These are phyloP conservation scores for Athene noctua DNA, from an alignment of 2,113 vertebrate genomes.

Conservation along the genomic window DNA sequence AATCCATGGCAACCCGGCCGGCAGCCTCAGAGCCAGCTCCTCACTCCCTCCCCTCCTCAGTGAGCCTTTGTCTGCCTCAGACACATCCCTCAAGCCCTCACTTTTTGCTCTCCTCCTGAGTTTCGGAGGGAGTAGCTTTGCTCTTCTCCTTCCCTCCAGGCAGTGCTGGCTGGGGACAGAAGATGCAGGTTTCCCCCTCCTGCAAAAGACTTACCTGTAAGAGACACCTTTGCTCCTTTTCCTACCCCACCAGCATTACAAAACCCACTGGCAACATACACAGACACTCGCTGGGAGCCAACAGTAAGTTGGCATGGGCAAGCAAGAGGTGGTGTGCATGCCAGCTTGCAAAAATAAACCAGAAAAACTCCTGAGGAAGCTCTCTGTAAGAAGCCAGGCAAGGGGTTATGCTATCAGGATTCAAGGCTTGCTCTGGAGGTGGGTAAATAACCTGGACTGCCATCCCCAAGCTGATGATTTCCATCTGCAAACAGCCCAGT, in stretches of 20 bases:
- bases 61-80: neutral
- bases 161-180: neutral
- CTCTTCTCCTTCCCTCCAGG: neutral
- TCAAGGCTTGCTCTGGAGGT: neutral
- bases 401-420: neutral
- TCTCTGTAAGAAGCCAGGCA: neutral
- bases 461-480: neutral
- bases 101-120: neutral
- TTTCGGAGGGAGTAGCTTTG: neutral
- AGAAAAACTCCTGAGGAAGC: neutral
- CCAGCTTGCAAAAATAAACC: neutral
- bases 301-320: neutral
- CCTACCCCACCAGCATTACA: no score
- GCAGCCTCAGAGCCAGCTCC: neutral
- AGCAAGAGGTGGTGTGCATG: no score
- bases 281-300: neutral
- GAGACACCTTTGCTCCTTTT: neutral
- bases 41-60: neutral
- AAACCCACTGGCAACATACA: rapidly evolving
- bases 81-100: neutral
- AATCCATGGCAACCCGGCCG: constrained; percentile 56
- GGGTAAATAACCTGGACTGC: neutral
- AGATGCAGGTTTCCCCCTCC: neutral
- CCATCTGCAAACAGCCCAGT: neutral
- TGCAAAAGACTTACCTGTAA: neutral